Conservation (phyloP, 1,140 invertebrate species). For the Euwallacea fornicatus region DNA sequence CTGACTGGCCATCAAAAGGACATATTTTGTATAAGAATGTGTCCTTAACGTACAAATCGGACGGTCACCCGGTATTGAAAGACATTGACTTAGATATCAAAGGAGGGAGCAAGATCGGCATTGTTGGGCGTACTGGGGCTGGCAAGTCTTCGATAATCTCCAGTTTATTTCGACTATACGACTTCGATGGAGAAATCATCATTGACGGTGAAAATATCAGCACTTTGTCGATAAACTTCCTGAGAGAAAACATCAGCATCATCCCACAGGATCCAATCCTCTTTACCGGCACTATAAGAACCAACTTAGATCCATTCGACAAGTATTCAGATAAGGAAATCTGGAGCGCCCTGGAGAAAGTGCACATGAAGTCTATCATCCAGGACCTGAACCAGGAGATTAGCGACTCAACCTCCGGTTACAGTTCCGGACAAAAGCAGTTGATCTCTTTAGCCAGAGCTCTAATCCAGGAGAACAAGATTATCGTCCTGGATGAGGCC, state of each 20-base stretch:
- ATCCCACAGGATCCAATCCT: conserved; percentile 81
- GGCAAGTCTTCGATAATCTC: conserved; percentile 76
- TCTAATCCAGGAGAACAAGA: conserved; percentile 63
- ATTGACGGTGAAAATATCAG: conserved; percentile 68
- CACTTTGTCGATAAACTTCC: conserved; percentile 61
- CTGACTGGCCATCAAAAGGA: conserved; percentile 74
- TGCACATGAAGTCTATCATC: conserved; percentile 48
- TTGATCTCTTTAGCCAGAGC: conserved; percentile 76
- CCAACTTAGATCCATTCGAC: conserved; percentile 62
- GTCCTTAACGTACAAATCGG: conserved; percentile 63
- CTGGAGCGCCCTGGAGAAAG: conserved; percentile 47
- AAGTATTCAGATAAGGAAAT: conserved; percentile 55
- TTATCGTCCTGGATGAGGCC: conserved; percentile 71
- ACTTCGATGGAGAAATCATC: conserved; percentile 60
- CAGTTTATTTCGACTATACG: conserved; percentile 71
- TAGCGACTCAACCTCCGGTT: conserved; percentile 67
- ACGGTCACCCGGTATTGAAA: conserved; percentile 65
- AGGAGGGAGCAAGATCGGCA: conserved; percentile 61
- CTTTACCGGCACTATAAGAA: conserved; percentile 60
- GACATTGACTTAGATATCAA: conserved; percentile 64
- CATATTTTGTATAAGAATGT: conserved; percentile 69
- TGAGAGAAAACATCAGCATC: conserved; percentile 64
- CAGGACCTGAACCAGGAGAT: conserved; percentile 51
- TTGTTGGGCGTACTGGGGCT: conserved; percentile 57
- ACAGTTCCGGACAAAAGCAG: conserved; percentile 80